These are phyloP conservation scores for Leptodactylus fuscus DNA, from an alignment of 2,113 vertebrate species.

Conservation along the genomic window DNA sequence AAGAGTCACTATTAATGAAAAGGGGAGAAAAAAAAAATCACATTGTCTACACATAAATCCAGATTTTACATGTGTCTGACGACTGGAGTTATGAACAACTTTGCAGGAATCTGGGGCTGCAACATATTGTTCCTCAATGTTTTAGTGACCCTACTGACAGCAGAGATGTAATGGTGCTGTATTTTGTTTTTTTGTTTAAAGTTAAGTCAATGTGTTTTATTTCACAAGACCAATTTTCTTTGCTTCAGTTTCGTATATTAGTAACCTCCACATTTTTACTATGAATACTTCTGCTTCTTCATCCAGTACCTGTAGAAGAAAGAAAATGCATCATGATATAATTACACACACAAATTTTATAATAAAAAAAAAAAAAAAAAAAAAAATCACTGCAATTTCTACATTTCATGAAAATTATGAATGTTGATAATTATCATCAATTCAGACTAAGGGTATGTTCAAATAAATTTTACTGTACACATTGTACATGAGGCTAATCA, in stretches of 20 bases:
- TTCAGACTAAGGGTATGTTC: too few species aligned
- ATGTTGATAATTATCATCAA: too few species aligned
- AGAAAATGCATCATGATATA: neutral
- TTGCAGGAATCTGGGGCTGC: conserved; percentile 46
- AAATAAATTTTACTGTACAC: too few species aligned
- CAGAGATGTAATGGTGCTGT: neutral
- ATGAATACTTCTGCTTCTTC: conserved; percentile 99
- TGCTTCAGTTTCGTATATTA: conserved; percentile 99
- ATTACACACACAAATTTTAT: too few species aligned
- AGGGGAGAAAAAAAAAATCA: conserved; percentile 69
- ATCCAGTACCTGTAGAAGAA: conserved; percentile 86
- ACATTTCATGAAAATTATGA: too few species aligned
- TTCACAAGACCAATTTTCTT: conserved; percentile 99
- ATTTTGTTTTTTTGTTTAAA: neutral
- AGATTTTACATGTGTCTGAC: conserved; percentile 76
- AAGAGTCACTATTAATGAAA: neutral
- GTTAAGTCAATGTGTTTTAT: conserved; percentile 72
- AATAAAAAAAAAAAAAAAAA: neutral
- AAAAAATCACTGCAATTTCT: too few species aligned
- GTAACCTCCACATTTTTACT: conserved; percentile 99
- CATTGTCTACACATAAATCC: conserved; percentile 86
- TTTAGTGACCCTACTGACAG: conserved; percentile 2
- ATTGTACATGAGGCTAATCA: too few species aligned
- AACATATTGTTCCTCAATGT: conserved; percentile 18
- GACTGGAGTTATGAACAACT: conserved; percentile 66